phyloP scores from a whole-genome alignment of 2,113 vertebrate genomes.

The Terrapene triunguis region DNA sequence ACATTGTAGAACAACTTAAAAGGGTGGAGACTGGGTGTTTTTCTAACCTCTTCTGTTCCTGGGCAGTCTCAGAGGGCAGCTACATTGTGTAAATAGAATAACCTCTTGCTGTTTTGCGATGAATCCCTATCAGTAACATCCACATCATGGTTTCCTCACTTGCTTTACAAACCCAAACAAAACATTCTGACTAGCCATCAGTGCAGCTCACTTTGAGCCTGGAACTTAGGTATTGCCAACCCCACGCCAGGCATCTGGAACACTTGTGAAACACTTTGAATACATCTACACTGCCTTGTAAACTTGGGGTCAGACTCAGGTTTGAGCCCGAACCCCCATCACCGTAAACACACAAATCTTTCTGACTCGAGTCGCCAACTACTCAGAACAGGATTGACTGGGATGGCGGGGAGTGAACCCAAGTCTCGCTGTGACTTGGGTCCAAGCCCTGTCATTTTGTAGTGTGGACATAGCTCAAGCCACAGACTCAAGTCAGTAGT shows the following conservation, averaged over 20 bases:
- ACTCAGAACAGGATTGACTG: neutral
- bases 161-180: conserved; percentile 25
- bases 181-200: conserved; percentile 14
- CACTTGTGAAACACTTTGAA: neutral
- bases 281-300: neutral
- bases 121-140: neutral
- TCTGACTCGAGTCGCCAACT: neutral
- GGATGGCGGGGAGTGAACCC: neutral
- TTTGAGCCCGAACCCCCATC: neutral
- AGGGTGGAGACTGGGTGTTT: conserved; percentile 35
- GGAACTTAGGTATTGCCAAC: neutral
- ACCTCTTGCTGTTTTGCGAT: neutral
- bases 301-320: neutral
- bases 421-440: neutral
- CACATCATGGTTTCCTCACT: neutral
- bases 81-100: conserved; percentile 66
- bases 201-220: neutral
- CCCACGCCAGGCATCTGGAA: neutral
- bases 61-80: conserved; percentile 42
- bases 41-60: conserved; percentile 50
- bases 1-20: conserved; percentile 45
- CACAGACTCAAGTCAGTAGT: neutral
- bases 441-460: neutral
- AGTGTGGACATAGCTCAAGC: neutral
- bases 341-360: neutral